Base-by-base conservation (phyloP, 2,888 invertebrate genomes). In the Chloromyia formosa region DNA sequence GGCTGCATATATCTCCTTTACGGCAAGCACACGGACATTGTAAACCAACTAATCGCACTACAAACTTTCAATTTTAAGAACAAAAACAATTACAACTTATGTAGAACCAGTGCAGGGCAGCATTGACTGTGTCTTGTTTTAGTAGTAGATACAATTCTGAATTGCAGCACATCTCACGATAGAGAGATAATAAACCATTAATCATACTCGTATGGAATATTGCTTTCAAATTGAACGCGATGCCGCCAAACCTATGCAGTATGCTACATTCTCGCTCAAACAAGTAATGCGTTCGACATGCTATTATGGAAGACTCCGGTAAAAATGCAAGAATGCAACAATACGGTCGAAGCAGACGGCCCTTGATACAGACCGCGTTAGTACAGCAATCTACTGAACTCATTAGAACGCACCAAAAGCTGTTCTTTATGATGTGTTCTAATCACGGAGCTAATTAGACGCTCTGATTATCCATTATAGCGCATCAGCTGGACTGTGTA, bases 391-490 rank as follows among this genome's bases (percentile, higher is more conserved):
- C 71, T 71, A 40, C 56, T n/a, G 40, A 71, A 23, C 71, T 58
- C 58, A 58, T 58, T 58, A 71, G 71, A 58, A 58, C 58, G n/a
- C 20, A 71, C 56, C 10, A 35, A 40, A 35, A 18, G 18, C 56
- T 10, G 45, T 16, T 58, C 58, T 56, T 27, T 42, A 58, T 58
- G 23, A 35, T 71, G 58, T 58, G 71, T 71, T 71, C 56, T 71
- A 58, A 71, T 71, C 56, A 71, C 23, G 58, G 58, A 58, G 58
- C 71, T 71, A 71, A 71, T 71, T 71, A 71, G 58, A 23, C 35
- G 71, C 71, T 71, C 71, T 58, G 71, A 71, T 71, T 71, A 56
- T 56, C 56, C 58, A 56, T 56, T 20, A 71, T 14, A 40, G n/a
- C 9, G 49, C 45, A 12, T 1, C 45, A 14, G 45, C 20, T 20